These are phyloP conservation scores for Charaxes varanes DNA, from an alignment of 1,140 invertebrate genomes.

Conservation along the genomic window DNA sequence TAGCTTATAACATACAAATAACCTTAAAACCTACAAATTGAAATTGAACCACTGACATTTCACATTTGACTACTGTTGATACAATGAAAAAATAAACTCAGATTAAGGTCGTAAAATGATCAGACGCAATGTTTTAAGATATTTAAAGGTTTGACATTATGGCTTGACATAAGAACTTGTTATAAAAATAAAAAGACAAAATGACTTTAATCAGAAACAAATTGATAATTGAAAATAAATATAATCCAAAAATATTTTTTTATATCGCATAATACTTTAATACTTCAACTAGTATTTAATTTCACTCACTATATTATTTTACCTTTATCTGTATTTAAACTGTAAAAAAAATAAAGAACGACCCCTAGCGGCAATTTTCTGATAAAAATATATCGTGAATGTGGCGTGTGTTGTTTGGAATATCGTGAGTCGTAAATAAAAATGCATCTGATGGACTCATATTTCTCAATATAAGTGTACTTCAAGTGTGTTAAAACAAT, in stretches of 20 bases:
- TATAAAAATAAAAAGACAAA: too few relatives aligned
- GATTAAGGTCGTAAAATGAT: too few relatives aligned
- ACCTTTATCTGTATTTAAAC: constrained; percentile 8
- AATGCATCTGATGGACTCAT: constrained; percentile 53
- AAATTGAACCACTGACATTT: background rate
- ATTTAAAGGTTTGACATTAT: too few relatives aligned
- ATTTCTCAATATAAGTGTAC: constrained; percentile 47
- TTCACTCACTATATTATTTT: background rate
- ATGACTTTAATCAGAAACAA: too few relatives aligned
- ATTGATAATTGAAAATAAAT: background rate
- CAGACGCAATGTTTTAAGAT: too few relatives aligned
- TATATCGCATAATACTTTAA: background rate
- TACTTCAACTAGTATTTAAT: background rate
- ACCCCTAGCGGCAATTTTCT: constrained; percentile 58
- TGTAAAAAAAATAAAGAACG: constrained; percentile 30
- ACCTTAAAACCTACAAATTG: constrained; percentile 9
- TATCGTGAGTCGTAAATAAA: constrained; percentile 73
- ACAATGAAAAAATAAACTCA: background rate
- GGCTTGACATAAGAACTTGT: too few relatives aligned
- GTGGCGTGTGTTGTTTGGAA: constrained; percentile 75
- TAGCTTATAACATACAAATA: background rate
- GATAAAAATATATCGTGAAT: constrained; percentile 71
- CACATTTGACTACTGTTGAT: background rate
- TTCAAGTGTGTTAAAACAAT: constrained; percentile 47
- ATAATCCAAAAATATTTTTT: background rate